phyloP scores from a whole-genome alignment of 2,797 vertebrate genomes.

The Sciaenops ocellatus region DNA sequence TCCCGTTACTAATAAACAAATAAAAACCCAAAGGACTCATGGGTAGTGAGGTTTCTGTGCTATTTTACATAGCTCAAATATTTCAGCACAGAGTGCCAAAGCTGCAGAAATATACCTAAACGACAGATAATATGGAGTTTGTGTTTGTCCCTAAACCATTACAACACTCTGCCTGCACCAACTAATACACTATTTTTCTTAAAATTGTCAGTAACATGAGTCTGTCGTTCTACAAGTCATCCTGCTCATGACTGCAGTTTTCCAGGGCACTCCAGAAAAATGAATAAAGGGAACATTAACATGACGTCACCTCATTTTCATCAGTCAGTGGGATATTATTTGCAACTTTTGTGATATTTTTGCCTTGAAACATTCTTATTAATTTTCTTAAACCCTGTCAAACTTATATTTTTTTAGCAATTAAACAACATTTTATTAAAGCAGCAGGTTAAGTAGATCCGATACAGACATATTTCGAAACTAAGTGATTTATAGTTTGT shows the following conservation, averaged over 20 bases:
- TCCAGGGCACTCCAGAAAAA: not conserved
- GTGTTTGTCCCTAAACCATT: not conserved
- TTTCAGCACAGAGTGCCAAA: conserved; percentile 3
- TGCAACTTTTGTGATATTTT: not conserved
- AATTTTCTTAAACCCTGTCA: not conserved
- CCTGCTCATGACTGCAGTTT: not conserved
- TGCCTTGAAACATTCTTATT: not conserved
- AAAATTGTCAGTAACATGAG: not conserved
- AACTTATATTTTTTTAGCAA: not conserved
- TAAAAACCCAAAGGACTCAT: conserved; percentile 1
- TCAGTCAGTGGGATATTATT: not conserved
- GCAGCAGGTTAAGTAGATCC: not conserved
- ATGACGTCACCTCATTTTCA: not conserved
- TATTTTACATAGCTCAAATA: conserved; percentile 5
- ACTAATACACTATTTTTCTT: not conserved
- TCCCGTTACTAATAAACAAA: conserved; percentile 19
- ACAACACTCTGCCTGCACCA: not conserved
- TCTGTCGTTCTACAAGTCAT: not conserved
- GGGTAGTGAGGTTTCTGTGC: not conserved
- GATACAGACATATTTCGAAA: not conserved
- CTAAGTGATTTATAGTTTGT: not conserved
- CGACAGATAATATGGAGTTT: not conserved
- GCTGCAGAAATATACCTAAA: conserved; percentile 1
- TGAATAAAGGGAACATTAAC: not conserved
- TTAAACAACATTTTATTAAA: not conserved